Evolutionary conservation across 1,140 invertebrate species (phyloP), one percentile per base, ranked within the genome.

Genomic region (Rhopalosiphum padi): DNA sequence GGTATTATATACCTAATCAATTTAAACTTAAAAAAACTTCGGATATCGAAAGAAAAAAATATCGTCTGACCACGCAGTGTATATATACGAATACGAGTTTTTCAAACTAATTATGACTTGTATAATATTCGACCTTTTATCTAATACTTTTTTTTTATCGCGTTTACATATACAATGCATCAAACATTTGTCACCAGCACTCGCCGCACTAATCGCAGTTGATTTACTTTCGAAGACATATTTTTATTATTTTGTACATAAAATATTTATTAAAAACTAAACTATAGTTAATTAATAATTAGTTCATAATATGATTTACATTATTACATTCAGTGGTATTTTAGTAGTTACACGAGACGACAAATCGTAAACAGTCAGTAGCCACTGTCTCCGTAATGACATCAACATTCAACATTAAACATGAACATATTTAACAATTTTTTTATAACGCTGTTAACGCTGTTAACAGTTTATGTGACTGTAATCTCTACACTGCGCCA

Each of bases 51-150:
- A 9, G 55, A 77, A 77, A 68, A 77, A 77, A 77, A 68, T 30
- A 15, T 77, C n/a, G 15, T n/a, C 30, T n/a, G 30, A 68, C 2
- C 30, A n/a, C 15, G 30, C 11, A 68, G 53, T 23, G 4, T 60
- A 68, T 68, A 60, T 30, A 60, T 60, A 25, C 9, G 9, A 8
- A 8, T 68, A n/a, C 30, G 11, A n/a, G 60, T 68, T 68, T 68
- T 68, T 68, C 15, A 68, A 77, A 77, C 60, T 77, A 77, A 77
- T n/a, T n/a, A 77, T 77, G 30, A 77, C 11, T 77, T 77, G 60
- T 77, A 18, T 77, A 25, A 85, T 41, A 43, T 85, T 85, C 83
- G 37, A 85, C 83, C 83, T 85, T 85, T 85, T 41, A 85, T 85
- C 83, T 85, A 85, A 23, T 43, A 41, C 9, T 41, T 85, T 85